Evolutionary conservation across 2,797 vertebrate genomes (phyloP).

Genomic region (Pseudomugil tenellus): DNA sequence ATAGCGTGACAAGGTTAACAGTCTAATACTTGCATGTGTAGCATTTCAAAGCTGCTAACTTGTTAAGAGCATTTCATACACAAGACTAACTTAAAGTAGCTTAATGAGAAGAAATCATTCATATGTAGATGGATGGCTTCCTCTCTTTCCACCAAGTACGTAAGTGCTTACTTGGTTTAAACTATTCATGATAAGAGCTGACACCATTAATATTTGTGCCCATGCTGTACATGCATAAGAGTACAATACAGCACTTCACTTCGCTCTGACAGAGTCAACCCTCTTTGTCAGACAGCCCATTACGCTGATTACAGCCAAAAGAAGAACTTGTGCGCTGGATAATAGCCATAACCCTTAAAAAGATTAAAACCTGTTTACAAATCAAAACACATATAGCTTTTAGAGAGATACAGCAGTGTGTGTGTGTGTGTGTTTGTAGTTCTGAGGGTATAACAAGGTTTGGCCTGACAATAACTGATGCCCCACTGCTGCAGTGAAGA

Average conservation of each 20-base stretch:
- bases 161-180: constrained; percentile 55
- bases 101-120: not conserved
- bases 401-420: constrained; percentile 39
- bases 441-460: constrained; percentile 54
- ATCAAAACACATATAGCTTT: constrained; percentile 54
- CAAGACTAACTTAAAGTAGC: not conserved
- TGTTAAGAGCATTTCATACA: too few relatives aligned
- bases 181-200: constrained; percentile 52
- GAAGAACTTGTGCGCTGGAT: constrained; percentile 48
- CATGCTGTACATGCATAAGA: constrained; percentile 30
- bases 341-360: constrained; percentile 57
- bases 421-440: constrained; percentile 34
- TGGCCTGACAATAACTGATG: constrained; percentile 62
- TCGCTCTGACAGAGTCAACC: constrained; percentile 29
- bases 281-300: constrained; percentile 61
- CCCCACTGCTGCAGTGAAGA: constrained; percentile 47
- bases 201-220: constrained; percentile 53
- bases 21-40: constrained; percentile 1
- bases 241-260: constrained; percentile 33
- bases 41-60: not conserved
- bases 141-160: constrained; percentile 1
- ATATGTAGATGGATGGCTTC: constrained; percentile 19
- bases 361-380: constrained; percentile 69
- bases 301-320: constrained; percentile 67
- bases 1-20: not conserved